phyloP scores from a whole-genome alignment of 1,140 invertebrate species.

The Bombus superbus region DNA sequence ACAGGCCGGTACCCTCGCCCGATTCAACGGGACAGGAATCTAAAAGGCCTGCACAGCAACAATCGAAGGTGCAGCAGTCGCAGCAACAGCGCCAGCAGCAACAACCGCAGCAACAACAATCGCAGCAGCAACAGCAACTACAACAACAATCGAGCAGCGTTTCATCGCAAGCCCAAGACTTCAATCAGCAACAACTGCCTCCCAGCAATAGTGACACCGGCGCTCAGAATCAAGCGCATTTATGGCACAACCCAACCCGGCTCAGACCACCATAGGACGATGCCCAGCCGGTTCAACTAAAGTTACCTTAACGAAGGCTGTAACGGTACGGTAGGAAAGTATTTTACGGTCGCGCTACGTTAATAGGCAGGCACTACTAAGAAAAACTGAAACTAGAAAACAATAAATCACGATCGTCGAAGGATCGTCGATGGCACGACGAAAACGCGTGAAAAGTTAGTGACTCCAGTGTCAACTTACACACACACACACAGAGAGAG shows the following conservation, averaged over 20 bases:
- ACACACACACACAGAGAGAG: no score
- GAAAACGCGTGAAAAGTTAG: neutral
- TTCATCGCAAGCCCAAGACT: slow-evolving; percentile 61
- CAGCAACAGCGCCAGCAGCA: slow-evolving; percentile 69
- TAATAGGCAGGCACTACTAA: slow-evolving; percentile 50
- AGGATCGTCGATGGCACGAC: slow-evolving; percentile 35
- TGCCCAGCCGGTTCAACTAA: slow-evolving; percentile 75
- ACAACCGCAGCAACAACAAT: slow-evolving; percentile 67
- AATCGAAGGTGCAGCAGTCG: slow-evolving; percentile 67
- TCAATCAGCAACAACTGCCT: slow-evolving; percentile 72
- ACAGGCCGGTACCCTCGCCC: slow-evolving; percentile 87
- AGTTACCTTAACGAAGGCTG: slow-evolving; percentile 82
- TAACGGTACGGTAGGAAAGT: slow-evolving; percentile 71
- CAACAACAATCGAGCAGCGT: slow-evolving; percentile 61
- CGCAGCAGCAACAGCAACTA: slow-evolving; percentile 72
- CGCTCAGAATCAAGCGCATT: slow-evolving; percentile 71
- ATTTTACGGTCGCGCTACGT: slow-evolving; percentile 54
- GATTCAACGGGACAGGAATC: slow-evolving; percentile 82
- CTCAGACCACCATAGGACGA: slow-evolving; percentile 81
- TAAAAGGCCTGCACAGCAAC: slow-evolving; percentile 74
- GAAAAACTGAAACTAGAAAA: neutral
- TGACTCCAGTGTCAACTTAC: neutral
- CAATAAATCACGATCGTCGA: slow-evolving; percentile 31
- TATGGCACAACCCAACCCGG: slow-evolving; percentile 80
- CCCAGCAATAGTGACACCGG: slow-evolving; percentile 66